Base-by-base conservation (phyloP, 2,797 vertebrate genomes). In the Gephyroberyx darwinii region DNA sequence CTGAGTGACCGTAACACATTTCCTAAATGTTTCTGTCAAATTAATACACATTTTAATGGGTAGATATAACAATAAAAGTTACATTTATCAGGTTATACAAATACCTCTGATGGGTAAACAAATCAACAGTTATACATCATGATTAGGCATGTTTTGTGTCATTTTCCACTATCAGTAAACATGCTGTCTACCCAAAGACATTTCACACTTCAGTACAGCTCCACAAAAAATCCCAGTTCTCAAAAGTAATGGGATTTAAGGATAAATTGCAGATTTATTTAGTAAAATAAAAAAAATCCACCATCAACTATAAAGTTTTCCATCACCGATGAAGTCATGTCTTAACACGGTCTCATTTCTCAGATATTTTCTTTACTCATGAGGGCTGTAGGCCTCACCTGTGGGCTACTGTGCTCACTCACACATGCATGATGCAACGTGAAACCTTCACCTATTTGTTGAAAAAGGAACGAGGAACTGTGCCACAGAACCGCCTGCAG, bases 401-500 rank as follows among this genome's bases (percentile, higher is more conserved):
- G 88, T 70, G 69, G 86, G 80, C 84, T 72, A 76, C 71, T 68
- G 77, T 54, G 73, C 80, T 84, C 78, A 81, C 74, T 86, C 90
- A 87, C 86, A 88, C 89, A 86, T 69, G 17, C 74, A 87, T 88
- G 89, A 91, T 91, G 93, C 92, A 94, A 95, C 80, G 89, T 92
- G 93, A 93, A 92, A 93, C 90, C 92, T 81, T 64, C 5, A 82
- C 70, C 89, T 93, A 77, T 86, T 89, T 76, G 88, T 76, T 85
- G 88, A 82, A 88, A 80, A 86, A 83, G 80, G 71, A 87, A 92
- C 82, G 81, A 91, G 91, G 89, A 93, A 87, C 57, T 64, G 80
- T 74, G 61, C 89, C 88, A 91, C 89, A 88, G 68, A 90, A 91
- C 80, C 60, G 93, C 95, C 93, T 93, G 91, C 84, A 92, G 93